Percentiles rank a stretch among this genome's conserved stretches.
phyloP scores from a whole-genome alignment of 2,797 vertebrate genomes.

The Sciurus vulgaris region DNA sequence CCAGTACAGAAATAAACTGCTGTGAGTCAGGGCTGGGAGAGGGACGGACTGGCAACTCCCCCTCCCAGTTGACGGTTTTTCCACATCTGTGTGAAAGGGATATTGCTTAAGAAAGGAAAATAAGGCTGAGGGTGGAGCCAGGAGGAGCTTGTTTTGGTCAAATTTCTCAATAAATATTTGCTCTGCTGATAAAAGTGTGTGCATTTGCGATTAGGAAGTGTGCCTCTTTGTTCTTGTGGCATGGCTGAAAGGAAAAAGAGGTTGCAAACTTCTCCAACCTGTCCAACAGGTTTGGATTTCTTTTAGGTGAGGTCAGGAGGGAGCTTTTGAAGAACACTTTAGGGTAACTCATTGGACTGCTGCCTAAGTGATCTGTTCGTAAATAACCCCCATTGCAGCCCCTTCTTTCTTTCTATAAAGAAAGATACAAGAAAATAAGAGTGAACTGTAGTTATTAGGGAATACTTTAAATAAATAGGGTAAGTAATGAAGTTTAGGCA shows the following conservation, averaged over 20 bases:
- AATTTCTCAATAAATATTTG: slow-evolving; percentile 73
- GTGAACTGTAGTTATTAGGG: neutral
- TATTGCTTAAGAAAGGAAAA: slow-evolving; percentile 72
- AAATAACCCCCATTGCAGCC: neutral
- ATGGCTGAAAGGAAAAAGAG: neutral
- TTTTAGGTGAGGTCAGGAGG: neutral
- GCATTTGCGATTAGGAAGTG: slow-evolving; percentile 6
- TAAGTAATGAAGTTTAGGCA: neutral
- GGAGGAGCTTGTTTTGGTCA: slow-evolving; percentile 54
- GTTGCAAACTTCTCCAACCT: neutral
- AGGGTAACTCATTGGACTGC: neutral
- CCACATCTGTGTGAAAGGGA: slow-evolving; percentile 72
- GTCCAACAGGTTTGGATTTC: slow-evolving; percentile 15
- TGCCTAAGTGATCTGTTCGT: neutral
- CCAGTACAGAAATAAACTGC: neutral
- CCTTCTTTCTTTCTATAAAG: neutral
- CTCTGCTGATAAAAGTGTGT: slow-evolving; percentile 52
- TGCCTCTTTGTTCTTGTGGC: slow-evolving; percentile 31
- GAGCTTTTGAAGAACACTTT: neutral
- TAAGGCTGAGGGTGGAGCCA: neutral
- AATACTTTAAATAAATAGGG: neutral
- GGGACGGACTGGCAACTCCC: slow-evolving; percentile 19
- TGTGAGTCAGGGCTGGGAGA: neutral
- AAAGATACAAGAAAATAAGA: neutral
- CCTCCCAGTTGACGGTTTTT: neutral